Percentiles rank a stretch among this genome's conserved stretches.
phyloP scores from a whole-genome alignment of 1,140 invertebrate genomes.

The Mamestra configurata region DNA sequence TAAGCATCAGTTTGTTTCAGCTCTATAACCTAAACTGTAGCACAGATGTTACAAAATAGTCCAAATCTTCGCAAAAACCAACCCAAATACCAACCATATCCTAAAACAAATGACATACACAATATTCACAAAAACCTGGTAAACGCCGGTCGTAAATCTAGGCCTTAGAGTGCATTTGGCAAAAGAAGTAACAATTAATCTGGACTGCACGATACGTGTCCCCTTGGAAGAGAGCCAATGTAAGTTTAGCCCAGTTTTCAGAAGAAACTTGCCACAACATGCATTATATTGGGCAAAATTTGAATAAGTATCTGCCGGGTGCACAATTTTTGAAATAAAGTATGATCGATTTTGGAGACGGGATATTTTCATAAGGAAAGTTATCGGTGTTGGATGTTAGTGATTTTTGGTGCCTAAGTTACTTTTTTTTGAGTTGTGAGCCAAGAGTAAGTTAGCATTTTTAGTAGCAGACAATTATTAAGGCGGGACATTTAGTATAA shows the following conservation, averaged over 20 bases:
- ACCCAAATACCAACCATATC: background rate
- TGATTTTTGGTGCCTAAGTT: background rate
- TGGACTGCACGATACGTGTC: constrained; percentile 62
- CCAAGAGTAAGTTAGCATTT: background rate
- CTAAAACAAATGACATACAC: constrained; percentile 43
- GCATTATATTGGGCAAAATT: constrained; percentile 43
- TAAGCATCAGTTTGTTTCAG: too few relatives aligned
- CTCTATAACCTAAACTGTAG: too few relatives aligned
- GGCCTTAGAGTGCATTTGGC: constrained; percentile 71
- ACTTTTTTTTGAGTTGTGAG: background rate
- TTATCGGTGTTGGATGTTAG: background rate
- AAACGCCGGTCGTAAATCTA: constrained; percentile 66
- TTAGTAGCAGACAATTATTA: background rate
- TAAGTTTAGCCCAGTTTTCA: constrained; percentile 32
- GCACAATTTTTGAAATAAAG: constrained; percentile 43
- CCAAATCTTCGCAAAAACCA: background rate
- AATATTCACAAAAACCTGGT: constrained; percentile 58
- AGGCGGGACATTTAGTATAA: too few relatives aligned
- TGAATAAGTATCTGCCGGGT: constrained; percentile 35
- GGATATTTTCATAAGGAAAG: constrained; percentile 20
- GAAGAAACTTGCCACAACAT: constrained; percentile 38
- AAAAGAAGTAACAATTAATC: constrained; percentile 80
- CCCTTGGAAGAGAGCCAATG: constrained; percentile 69
- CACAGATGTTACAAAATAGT: too few relatives aligned
- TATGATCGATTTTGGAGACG: constrained; percentile 37